Evolutionary conservation across 35 echinoderm and acorn worm genomes (phyloP).

Genomic region (Hemicentrotus pulcherrimus): DNA sequence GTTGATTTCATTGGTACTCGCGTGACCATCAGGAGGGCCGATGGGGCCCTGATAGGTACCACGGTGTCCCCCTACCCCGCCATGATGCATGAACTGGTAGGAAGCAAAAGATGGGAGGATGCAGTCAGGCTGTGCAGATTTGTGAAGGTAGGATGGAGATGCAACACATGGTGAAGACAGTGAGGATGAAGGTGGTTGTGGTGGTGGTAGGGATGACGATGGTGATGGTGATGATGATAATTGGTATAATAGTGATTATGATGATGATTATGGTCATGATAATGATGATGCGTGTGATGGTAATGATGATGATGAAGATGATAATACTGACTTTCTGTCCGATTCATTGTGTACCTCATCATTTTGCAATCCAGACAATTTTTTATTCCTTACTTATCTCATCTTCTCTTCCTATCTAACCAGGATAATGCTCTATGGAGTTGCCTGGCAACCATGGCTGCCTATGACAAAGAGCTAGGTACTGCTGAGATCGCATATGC

Average conservation of each 20-base stretch:
- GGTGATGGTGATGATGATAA: not conserved
- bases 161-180: not conserved
- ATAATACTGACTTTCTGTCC: not conserved
- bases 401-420: not conserved
- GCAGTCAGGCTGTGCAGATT: slow-evolving; percentile 91
- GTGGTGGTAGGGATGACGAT: not conserved
- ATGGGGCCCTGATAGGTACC: slow-evolving; percentile 87
- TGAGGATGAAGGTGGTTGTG: not conserved
- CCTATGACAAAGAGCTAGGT: slow-evolving; percentile 93
- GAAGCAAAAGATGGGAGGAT: slow-evolving; percentile 91
- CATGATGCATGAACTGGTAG: slow-evolving; percentile 84
- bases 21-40: slow-evolving; percentile 89
- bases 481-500: slow-evolving; percentile 99
- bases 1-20: slow-evolving; percentile 91
- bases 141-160: slow-evolving; percentile 80
- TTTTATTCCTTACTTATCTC: not conserved
- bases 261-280: not conserved
- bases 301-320: not conserved
- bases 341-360: not conserved
- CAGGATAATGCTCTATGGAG: slow-evolving; percentile 94
- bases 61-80: slow-evolving; percentile 91
- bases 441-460: slow-evolving; percentile 90
- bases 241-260: not conserved
- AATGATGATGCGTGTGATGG: not conserved
- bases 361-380: not conserved